Evolutionary conservation across 2,888 invertebrate genomes (phyloP).

Genomic region (Papilio elwesi): DNA sequence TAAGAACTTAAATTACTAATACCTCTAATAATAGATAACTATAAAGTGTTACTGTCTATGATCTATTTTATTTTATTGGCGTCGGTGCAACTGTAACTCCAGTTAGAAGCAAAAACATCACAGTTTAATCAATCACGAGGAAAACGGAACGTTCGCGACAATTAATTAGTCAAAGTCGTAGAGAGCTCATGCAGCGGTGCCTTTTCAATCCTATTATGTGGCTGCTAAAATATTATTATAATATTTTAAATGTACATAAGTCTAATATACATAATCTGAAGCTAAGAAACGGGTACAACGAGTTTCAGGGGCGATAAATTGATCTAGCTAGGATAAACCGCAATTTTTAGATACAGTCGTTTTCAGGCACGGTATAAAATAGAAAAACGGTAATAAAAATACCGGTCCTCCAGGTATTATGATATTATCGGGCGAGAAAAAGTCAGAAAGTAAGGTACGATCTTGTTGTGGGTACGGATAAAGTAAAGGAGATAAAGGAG

Average conservation of each 20-base stretch:
- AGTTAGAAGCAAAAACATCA: conserved; percentile 15
- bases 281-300: too few species aligned
- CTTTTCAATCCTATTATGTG: not conserved
- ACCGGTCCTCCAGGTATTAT: too few species aligned
- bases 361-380: too few species aligned
- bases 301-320: too few species aligned
- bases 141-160: conserved; percentile 24
- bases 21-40: not conserved
- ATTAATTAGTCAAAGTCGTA: conserved; percentile 32
- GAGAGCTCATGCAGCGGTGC: conserved; percentile 11
- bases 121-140: conserved; percentile 35
- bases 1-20: not conserved
- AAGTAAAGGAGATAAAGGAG: too few species aligned
- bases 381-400: too few species aligned
- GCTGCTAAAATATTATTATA: not conserved
- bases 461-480: too few species aligned
- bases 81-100: not conserved
- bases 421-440: too few species aligned
- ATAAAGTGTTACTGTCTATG: not conserved
- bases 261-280: too few species aligned
- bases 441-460: too few species aligned
- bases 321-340: too few species aligned
- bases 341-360: too few species aligned
- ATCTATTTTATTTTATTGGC: not conserved
- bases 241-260: not conserved